These are phyloP conservation scores for Rhabditoides inermis DNA, from an alignment of 2,888 invertebrate genomes.

Conservation along the genomic window DNA sequence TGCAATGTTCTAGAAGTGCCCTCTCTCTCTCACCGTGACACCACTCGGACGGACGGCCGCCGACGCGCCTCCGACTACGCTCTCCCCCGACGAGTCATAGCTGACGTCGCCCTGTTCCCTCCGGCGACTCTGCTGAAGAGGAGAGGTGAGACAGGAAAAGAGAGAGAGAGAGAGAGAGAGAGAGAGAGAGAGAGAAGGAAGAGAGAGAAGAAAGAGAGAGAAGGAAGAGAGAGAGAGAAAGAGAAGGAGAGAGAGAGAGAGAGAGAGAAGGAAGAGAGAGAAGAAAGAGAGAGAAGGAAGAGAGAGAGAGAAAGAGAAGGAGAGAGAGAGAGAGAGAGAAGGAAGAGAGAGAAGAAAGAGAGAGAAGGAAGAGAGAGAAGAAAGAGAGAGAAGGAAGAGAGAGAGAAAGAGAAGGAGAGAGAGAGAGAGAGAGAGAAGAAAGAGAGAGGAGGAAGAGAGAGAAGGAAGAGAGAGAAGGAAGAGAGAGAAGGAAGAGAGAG, in stretches of 20 bases:
- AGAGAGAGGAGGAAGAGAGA: conserved; percentile 2
- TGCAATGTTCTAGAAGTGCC: no score
- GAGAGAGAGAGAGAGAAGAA: conserved; percentile 3
- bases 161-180: conserved; percentile 1
- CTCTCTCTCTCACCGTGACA: no score
- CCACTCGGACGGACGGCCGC: no score
- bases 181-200: conserved; percentile 5
- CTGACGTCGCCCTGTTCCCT: no score
- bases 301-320: background rate
- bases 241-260: conserved; percentile 1
- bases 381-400: background rate
- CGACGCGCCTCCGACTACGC: no score
- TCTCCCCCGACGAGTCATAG: no score
- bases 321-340: conserved; percentile 4
- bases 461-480: conserved; percentile 1
- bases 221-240: conserved; percentile 8
- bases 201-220: conserved; percentile 8
- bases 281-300: background rate
- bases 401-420: background rate
- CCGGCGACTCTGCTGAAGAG: no score
- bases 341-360: conserved; percentile 5
- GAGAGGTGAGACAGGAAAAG: conserved; percentile 1
- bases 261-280: background rate
- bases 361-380: background rate
- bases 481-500: conserved; percentile 1